phyloP scores from a whole-genome alignment of 35 echinoderm and acorn worm species.

The Holothuria glaberrima region DNA sequence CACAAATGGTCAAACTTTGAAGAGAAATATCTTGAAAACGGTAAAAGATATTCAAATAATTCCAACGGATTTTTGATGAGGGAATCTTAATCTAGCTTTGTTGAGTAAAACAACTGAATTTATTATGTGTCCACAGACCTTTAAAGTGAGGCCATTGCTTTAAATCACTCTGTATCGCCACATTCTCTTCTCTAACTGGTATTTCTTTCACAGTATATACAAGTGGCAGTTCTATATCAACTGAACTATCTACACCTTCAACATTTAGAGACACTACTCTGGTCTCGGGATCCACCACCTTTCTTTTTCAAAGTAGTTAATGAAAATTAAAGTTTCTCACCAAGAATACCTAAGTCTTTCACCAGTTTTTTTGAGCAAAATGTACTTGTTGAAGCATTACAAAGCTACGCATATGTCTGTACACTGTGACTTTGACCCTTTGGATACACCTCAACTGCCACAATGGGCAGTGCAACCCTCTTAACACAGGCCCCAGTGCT shows the following conservation, averaged over 20 bases:
- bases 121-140: too few species aligned
- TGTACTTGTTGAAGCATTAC: conserved; percentile 58
- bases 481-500: conserved; percentile 35
- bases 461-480: conserved; percentile 40
- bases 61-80: too few species aligned
- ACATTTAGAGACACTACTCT: conserved; percentile 22
- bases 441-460: conserved; percentile 18
- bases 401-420: conserved; percentile 54
- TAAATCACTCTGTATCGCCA: background rate
- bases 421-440: background rate
- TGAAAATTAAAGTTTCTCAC: conserved; percentile 30
- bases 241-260: background rate
- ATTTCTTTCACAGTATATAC: conserved; percentile 24
- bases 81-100: too few species aligned
- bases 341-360: too few species aligned
- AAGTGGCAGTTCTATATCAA: conserved; percentile 2
- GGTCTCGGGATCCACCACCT: conserved; percentile 32
- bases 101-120: too few species aligned
- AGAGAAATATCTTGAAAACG: too few species aligned
- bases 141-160: conserved; percentile 54
- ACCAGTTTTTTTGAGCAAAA: conserved; percentile 58
- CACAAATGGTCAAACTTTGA: too few species aligned
- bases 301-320: conserved; percentile 47
- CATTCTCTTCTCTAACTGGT: conserved; percentile 40
- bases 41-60: too few species aligned